These are phyloP conservation scores for Melanaphis sacchari DNA, from an alignment of 1,140 invertebrate species.

Conservation along the genomic window DNA sequence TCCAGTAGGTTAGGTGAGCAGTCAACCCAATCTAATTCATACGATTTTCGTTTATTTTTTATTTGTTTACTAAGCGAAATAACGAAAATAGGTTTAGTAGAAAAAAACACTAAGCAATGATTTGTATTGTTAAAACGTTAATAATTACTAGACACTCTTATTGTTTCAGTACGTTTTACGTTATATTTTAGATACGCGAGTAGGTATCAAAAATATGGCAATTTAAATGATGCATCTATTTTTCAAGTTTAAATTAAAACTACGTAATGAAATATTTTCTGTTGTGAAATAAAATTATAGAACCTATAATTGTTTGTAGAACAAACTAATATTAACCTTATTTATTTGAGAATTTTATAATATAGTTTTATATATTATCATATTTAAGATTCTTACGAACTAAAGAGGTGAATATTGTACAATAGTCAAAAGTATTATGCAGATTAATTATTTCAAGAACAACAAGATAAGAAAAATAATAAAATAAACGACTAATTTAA, in stretches of 20 bases:
- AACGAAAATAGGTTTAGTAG: neutral
- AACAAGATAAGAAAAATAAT: neutral
- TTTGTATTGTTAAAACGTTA: neutral
- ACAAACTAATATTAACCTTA: neutral
- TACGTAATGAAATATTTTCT: neutral
- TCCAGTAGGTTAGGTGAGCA: no score
- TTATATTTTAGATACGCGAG: neutral
- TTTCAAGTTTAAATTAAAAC: neutral
- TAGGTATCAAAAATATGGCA: neutral
- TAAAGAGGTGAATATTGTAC: neutral
- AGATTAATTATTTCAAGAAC: neutral
- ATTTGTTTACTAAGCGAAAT: neutral
- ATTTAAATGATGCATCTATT: neutral
- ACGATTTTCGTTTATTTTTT: neutral
- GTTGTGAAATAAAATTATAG: neutral
- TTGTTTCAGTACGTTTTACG: neutral
- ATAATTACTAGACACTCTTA: neutral
- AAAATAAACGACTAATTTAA: neutral
- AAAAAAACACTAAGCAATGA: neutral
- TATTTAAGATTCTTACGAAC: neutral
- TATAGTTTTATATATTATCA: neutral
- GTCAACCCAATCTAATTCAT: neutral
- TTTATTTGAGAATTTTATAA: neutral
- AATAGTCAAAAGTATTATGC: neutral
- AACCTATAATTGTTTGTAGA: neutral